Evolutionary conservation across 2,888 invertebrate genomes (phyloP), one percentile per base, ranked within the genome.

Genomic region (Drosophila monieri): DNA sequence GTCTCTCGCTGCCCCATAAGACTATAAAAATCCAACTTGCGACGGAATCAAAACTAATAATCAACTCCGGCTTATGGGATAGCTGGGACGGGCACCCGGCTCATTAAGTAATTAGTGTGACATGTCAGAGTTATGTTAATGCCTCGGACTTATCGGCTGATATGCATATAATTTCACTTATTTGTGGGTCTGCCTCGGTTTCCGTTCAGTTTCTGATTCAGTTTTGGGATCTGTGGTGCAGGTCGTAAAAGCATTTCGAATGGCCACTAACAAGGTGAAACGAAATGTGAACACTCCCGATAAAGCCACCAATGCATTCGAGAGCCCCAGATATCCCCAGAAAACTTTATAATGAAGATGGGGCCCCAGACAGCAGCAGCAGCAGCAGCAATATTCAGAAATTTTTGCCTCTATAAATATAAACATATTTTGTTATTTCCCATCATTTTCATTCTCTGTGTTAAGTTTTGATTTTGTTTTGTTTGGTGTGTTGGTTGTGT

Each of bases 81-180:
- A 56, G 44, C 35, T 30, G n/a, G 32, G 35, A 57, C 53, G 32
- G 55, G 32, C 54, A 25, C 79, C 73, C 69, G 80, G 80, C 85
- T 85, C 89, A 89, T 90, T 90, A 85, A 87, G 89, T 90, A 90
- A 90, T 90, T 90, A 90, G 90, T 90, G 88, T 84, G 89, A 90
- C 90, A 90, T 89, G 89, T 83, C 86, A 76, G 73, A 89, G 88
- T 89, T 85, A 88, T 88, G 86, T 90, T 90, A 89, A 79, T 88
- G 75, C 65, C 53, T 58, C 80, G 80, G 30, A 35, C 57, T 85
- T 83, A 85, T 89, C 88, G 85, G 66, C 74, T 68, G 66, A 67
- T 72, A 72, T 79, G 74, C 74, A 83, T 80, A 83, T 85, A 71
- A 83, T 80, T 83, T 85, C 66, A 79, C 68, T 78, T 78, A 59